Conservation (phyloP, 2,797 vertebrate species). For the Otolemur crassicaudatus region DNA sequence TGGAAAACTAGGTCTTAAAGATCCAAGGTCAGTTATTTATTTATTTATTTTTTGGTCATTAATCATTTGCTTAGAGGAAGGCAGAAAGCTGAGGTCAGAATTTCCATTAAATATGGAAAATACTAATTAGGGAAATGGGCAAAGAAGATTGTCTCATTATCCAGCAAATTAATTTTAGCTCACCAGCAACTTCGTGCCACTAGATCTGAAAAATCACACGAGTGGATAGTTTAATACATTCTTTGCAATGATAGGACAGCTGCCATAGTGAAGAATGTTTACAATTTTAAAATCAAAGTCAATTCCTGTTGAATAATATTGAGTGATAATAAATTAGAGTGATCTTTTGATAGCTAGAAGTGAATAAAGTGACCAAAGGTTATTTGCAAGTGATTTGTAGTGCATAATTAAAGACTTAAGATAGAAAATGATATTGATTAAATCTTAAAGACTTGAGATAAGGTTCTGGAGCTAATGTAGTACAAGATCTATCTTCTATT, state of each 20-base stretch:
- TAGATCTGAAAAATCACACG: constrained; percentile 45
- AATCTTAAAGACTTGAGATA: constrained; percentile 38
- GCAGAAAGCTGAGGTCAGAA: constrained; percentile 40
- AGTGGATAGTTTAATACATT: constrained; percentile 10
- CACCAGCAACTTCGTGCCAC: background rate
- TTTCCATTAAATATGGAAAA: constrained; percentile 68
- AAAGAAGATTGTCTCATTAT: constrained; percentile 64
- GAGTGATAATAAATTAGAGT: constrained; percentile 17
- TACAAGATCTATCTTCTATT: background rate
- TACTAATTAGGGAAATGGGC: constrained; percentile 65
- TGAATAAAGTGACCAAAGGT: constrained; percentile 27
- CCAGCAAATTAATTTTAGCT: constrained; percentile 61
- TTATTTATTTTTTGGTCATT: background rate
- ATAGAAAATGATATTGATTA: constrained; percentile 54
- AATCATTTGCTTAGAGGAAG: constrained; percentile 62
- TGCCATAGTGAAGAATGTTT: background rate
- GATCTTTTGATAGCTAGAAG: background rate
- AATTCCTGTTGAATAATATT: background rate
- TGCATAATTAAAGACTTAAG: constrained; percentile 49
- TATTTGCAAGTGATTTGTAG: constrained; percentile 47
- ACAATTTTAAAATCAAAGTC: constrained; percentile 44
- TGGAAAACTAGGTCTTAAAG: constrained; percentile 6
- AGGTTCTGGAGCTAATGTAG: background rate
- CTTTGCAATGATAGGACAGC: constrained; percentile 7
- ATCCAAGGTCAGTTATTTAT: background rate